Conservation (phyloP, 2,888 invertebrate species). For the Temnothorax rugatulus region DNA sequence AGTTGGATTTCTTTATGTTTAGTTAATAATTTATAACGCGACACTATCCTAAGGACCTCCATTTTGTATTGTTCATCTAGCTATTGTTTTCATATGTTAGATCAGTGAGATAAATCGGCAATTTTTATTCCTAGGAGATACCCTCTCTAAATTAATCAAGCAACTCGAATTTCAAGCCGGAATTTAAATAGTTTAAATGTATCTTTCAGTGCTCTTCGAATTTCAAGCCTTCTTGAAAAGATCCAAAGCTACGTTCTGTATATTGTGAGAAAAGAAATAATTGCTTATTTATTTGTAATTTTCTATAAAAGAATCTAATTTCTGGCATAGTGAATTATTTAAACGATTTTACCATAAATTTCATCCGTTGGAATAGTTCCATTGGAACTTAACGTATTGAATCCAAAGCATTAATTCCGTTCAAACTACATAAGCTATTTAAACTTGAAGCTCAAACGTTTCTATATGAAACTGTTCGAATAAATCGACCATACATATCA, state of each 20-base stretch:
- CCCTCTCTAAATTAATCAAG: not conserved
- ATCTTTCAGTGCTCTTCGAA: not conserved
- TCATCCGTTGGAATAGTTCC: not conserved
- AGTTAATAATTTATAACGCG: constrained; percentile 1
- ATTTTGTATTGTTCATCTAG: not conserved
- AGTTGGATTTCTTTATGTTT: constrained; percentile 14
- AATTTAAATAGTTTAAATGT: not conserved
- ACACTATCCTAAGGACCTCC: not conserved
- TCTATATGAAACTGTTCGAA: not conserved
- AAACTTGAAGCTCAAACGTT: not conserved
- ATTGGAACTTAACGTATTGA: not conserved
- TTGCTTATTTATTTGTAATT: not conserved
- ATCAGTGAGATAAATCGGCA: not conserved
- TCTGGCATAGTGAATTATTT: not conserved
- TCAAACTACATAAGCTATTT: not conserved
- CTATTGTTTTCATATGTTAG: not conserved
- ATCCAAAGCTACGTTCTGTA: not conserved
- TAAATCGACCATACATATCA: not conserved
- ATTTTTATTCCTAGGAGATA: not conserved
- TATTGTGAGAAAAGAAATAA: not conserved
- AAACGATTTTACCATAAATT: not conserved
- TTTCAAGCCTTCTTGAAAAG: not conserved
- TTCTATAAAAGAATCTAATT: not conserved
- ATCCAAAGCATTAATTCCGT: not conserved
- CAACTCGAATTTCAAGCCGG: not conserved